Conservation (phyloP, 1,140 invertebrate genomes). For the Oncopodura yosiiana region DNA sequence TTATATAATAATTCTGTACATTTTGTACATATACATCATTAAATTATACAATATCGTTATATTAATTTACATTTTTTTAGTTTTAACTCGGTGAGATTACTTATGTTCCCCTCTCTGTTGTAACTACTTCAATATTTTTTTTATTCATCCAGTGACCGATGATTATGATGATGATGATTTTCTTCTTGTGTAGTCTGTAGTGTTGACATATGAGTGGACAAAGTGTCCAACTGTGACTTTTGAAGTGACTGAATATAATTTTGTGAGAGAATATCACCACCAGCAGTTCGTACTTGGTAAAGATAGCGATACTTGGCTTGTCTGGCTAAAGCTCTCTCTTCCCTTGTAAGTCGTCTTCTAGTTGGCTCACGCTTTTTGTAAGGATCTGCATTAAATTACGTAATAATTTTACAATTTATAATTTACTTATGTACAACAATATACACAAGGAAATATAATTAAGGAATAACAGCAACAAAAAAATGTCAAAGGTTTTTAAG, state of each 20-base stretch:
- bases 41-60: too few species aligned
- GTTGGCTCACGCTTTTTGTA: conserved; percentile 29
- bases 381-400: conserved; percentile 19
- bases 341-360: conserved; percentile 25
- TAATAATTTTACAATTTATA: not conserved
- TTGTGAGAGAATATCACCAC: conserved; percentile 81
- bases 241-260: conserved; percentile 39
- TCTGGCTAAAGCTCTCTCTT: conserved; percentile 25
- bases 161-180: not conserved
- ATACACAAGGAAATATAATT: too few species aligned
- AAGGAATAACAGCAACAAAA: too few species aligned
- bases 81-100: too few species aligned
- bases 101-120: too few species aligned
- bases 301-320: conserved; percentile 59
- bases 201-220: conserved; percentile 33
- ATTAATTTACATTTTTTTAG: too few species aligned
- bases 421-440: not conserved
- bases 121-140: too few species aligned
- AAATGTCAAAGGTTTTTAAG: too few species aligned
- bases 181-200: conserved; percentile 26
- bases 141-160: conserved; percentile 10
- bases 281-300: conserved; percentile 76
- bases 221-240: conserved; percentile 29
- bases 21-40: too few species aligned
- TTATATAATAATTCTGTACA: too few species aligned